A percentile compares a stretch with the other conserved stretches of the same genome.
These are phyloP conservation scores for Monomorium pharaonis DNA, from an alignment of 1,140 invertebrate genomes.

Conservation along the genomic window DNA sequence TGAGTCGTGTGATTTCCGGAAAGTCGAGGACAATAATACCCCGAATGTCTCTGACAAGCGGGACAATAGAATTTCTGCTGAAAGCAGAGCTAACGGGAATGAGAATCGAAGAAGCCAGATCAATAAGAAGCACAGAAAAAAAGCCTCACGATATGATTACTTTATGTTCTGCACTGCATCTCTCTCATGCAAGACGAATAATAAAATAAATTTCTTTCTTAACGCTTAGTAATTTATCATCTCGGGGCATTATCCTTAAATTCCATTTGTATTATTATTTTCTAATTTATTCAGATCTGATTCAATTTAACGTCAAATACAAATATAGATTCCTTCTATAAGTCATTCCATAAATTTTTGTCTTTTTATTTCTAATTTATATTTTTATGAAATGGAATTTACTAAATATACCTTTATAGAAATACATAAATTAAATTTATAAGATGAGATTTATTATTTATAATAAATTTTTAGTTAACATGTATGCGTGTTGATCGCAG, in stretches of 20 bases:
- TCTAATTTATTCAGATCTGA: neutral
- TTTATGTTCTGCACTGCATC: constrained; percentile 4
- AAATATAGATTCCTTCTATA: neutral
- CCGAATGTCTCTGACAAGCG: constrained; percentile 59
- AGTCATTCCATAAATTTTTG: neutral
- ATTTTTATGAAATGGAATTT: neutral
- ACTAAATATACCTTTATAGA: neutral
- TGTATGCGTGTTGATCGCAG: neutral
- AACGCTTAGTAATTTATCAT: neutral
- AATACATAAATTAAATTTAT: neutral
- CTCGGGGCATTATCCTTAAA: neutral
- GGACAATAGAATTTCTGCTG: constrained; percentile 55
- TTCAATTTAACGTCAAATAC: neutral
- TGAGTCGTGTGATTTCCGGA: constrained; percentile 57
- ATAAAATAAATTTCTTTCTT: neutral
- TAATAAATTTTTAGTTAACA: neutral
- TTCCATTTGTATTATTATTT: neutral
- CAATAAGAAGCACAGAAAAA: constrained; percentile 19
- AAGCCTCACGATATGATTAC: constrained; percentile 18
- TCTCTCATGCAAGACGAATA: neutral
- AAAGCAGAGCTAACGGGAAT: constrained; percentile 46
- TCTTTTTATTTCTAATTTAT: no score
- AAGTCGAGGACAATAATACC: constrained; percentile 59
- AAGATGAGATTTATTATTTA: neutral
- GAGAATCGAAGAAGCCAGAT: constrained; percentile 41